Conservation (phyloP, 2,113 vertebrate species). For the Oceanites oceanicus region DNA sequence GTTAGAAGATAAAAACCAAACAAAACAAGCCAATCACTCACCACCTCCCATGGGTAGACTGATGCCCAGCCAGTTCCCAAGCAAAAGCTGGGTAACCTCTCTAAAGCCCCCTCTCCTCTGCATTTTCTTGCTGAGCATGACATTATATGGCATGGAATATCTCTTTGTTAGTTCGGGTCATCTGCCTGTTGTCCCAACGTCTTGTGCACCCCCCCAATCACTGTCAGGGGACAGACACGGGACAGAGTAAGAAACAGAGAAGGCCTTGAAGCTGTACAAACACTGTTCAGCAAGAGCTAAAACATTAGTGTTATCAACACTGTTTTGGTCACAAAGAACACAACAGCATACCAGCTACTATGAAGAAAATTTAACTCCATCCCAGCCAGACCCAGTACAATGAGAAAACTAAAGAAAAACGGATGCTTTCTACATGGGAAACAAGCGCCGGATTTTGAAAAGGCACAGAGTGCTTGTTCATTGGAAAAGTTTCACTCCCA, state of each 20-base stretch:
- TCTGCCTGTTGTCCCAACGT: fast-evolving
- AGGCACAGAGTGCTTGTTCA: neutral
- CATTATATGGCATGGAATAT: neutral
- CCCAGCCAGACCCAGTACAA: neutral
- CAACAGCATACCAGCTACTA: neutral
- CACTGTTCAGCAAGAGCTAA: neutral
- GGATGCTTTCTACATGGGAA: neutral
- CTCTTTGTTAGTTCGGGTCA: neutral
- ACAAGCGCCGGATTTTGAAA: neutral
- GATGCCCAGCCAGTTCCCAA: neutral
- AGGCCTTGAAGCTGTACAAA: neutral
- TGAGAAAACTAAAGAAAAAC: neutral
- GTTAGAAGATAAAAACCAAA: neutral
- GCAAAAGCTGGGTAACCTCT: neutral
- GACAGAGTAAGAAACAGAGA: neutral
- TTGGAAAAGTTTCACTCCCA: neutral
- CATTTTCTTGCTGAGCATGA: neutral
- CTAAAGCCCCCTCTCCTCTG: neutral
- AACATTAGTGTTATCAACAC: neutral
- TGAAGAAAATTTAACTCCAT: neutral
- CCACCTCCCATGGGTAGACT: fast-evolving
- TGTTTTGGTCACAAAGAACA: neutral
- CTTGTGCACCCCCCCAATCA: neutral
- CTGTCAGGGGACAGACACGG: fast-evolving
- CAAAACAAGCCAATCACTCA: neutral